phyloP scores from a whole-genome alignment of 2,888 invertebrate species.

The Galeopsomyia nigrocyanea region DNA sequence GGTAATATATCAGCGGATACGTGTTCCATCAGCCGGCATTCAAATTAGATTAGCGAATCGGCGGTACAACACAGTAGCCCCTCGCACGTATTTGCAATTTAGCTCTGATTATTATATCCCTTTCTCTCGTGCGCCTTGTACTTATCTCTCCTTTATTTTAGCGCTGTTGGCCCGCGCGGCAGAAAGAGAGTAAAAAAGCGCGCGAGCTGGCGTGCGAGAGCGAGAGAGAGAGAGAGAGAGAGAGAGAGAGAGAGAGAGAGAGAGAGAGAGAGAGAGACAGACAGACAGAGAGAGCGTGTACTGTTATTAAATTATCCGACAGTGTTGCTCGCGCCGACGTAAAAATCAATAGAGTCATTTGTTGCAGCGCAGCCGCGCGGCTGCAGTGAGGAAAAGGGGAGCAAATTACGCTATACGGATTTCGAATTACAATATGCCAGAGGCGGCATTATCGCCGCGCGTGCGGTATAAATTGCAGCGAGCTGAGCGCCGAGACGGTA shows the following conservation, averaged over 20 bases:
- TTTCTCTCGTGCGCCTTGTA: conserved; percentile 51
- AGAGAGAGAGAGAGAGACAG: too few relatives aligned
- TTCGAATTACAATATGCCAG: too few relatives aligned
- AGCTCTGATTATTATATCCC: conserved; percentile 67
- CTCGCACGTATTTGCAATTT: conserved; percentile 68
- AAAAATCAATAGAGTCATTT: conserved; percentile 20
- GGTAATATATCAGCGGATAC: conserved; percentile 68
- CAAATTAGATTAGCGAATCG: conserved; percentile 55
- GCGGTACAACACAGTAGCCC: conserved; percentile 62
- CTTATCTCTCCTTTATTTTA: too few relatives aligned
- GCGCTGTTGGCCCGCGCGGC: too few relatives aligned
- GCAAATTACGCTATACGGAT: too few relatives aligned
- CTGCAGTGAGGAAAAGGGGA: not conserved
- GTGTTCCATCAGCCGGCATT: conserved; percentile 65
- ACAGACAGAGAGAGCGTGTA: conserved; percentile 50
- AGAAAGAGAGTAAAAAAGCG: too few relatives aligned
- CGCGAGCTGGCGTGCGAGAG: too few relatives aligned
- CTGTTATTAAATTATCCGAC: conserved; percentile 20
- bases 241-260: too few relatives aligned
- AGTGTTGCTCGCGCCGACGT: not conserved
- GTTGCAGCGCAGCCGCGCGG: not conserved
- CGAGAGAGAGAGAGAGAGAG: too few relatives aligned
- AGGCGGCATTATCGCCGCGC: too few relatives aligned
- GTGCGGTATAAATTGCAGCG: too few relatives aligned
- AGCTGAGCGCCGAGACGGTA: too few relatives aligned